Evolutionary conservation across 2,797 vertebrate species (phyloP).

Genomic region (Notoglanidium macrostoma): DNA sequence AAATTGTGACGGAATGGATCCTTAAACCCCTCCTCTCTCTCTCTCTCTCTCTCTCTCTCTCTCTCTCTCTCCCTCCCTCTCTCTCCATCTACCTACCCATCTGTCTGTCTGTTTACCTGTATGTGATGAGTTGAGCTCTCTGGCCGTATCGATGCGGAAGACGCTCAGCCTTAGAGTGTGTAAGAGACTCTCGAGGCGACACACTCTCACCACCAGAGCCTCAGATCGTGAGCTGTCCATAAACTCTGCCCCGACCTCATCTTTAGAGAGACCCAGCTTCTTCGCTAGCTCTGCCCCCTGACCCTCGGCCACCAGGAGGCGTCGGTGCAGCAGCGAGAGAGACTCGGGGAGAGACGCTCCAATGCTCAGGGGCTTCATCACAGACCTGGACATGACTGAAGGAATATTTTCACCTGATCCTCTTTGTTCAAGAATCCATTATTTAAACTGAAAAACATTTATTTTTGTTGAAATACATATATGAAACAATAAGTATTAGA

Average conservation of each 20-base stretch:
- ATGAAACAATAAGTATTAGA: neutral
- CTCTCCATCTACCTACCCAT: neutral
- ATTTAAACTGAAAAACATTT: neutral
- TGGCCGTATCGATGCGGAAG: slow-evolving; percentile 70
- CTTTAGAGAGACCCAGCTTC: slow-evolving; percentile 56
- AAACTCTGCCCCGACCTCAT: neutral
- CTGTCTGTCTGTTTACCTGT: slow-evolving; percentile 57
- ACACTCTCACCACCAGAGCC: slow-evolving; percentile 66
- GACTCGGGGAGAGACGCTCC: slow-evolving; percentile 67
- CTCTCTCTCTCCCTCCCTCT: neutral
- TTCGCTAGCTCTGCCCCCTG: slow-evolving; percentile 66
- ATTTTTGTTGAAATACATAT: neutral
- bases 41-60: neutral
- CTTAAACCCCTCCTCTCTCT: neutral
- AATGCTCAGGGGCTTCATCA: slow-evolving; percentile 61
- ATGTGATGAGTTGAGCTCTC: slow-evolving; percentile 68
- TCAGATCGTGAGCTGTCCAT: slow-evolving; percentile 67
- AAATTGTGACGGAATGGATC: neutral
- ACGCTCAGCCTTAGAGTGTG: slow-evolving; percentile 73
- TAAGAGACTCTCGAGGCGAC: slow-evolving; percentile 69
- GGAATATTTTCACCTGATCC: neutral
- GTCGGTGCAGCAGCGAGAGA: slow-evolving; percentile 66
- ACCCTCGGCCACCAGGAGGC: slow-evolving; percentile 71
- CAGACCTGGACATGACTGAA: slow-evolving; percentile 57
- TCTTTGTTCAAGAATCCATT: neutral